phyloP scores from a whole-genome alignment of 2,888 invertebrate species.

The Acrocyrtus sp. region DNA sequence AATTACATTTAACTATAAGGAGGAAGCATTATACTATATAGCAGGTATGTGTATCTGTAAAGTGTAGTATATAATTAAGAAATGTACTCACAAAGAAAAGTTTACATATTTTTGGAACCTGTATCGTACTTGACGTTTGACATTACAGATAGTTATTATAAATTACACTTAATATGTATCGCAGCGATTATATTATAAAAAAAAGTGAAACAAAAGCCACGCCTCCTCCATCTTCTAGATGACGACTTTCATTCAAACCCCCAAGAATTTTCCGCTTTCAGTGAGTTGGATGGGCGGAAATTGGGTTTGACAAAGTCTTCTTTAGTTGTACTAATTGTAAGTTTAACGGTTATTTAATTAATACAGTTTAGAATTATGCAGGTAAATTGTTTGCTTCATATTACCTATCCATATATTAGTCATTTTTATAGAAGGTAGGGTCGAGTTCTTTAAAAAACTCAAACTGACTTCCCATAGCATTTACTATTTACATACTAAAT shows the following conservation, averaged over 20 bases:
- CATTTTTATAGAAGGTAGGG: neutral
- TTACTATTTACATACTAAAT: neutral
- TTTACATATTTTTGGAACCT: slow-evolving; percentile 5
- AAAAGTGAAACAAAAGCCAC: too few relatives aligned
- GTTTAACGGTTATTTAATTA: too few relatives aligned
- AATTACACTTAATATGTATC: too few relatives aligned
- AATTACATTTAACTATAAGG: neutral
- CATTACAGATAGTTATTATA: neutral
- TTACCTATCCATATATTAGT: neutral
- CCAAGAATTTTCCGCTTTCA: too few relatives aligned
- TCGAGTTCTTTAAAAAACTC: neutral
- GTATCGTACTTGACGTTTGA: neutral
- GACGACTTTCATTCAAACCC: too few relatives aligned
- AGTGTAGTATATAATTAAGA: neutral
- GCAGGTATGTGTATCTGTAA: neutral
- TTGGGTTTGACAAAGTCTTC: too few relatives aligned
- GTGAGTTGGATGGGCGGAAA: too few relatives aligned
- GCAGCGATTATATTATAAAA: too few relatives aligned
- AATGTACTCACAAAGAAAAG: neutral
- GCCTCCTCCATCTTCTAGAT: too few relatives aligned
- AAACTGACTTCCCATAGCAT: neutral
- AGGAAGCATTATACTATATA: too few relatives aligned
- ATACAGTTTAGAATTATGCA: neutral
- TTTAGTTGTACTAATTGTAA: too few relatives aligned
- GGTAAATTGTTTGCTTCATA: neutral